Conservation (phyloP, 2,888 invertebrate genomes). For the Zootermopsis nevadensis region DNA sequence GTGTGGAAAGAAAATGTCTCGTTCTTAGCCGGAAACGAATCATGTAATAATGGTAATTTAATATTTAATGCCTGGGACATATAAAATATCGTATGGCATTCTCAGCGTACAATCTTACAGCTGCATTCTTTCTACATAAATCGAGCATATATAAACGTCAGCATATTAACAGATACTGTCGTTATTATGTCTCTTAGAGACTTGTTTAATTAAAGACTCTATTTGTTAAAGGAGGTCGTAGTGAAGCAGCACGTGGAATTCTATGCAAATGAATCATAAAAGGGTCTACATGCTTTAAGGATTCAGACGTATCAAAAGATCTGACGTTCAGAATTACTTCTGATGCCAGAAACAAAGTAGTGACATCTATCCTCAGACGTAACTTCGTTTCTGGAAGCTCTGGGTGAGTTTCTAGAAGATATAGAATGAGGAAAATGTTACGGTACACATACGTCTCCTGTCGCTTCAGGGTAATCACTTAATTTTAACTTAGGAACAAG, state of each 20-base stretch:
- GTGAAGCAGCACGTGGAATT: background rate
- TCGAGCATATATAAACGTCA: background rate
- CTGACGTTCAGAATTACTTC: background rate
- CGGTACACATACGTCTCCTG: no score
- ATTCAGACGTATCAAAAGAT: background rate
- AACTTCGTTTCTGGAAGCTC: background rate
- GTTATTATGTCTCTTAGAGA: background rate
- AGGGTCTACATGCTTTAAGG: background rate
- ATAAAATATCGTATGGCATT: no score
- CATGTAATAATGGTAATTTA: background rate
- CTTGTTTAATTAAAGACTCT: constrained; percentile 23
- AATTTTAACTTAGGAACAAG: no score
- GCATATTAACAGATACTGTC: background rate
- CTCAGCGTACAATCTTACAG: background rate
- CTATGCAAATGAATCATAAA: background rate
- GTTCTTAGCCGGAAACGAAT: background rate
- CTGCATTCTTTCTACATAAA: background rate
- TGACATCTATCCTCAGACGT: background rate
- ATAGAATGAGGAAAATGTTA: background rate
- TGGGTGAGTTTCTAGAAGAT: background rate
- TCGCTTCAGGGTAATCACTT: no score
- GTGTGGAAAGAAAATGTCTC: background rate
- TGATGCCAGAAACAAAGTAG: background rate
- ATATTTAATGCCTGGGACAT: background rate
- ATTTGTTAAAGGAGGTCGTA: constrained; percentile 24